Conservation (phyloP, 2,888 invertebrate genomes). For the Strigamia transsilvanica region DNA sequence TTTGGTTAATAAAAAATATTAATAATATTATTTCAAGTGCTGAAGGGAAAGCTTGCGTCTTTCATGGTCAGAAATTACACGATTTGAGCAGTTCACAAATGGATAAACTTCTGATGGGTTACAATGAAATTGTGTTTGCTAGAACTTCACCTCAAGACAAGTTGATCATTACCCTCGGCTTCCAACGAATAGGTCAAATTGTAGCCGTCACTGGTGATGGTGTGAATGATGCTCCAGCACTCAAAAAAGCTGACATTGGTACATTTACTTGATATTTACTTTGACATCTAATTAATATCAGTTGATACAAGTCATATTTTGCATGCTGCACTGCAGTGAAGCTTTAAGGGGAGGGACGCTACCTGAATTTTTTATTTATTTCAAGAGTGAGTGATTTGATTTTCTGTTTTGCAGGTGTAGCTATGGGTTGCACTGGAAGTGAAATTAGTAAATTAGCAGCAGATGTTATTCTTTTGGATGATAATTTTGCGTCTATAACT, state of each 20-base stretch:
- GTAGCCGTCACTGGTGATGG: slow-evolving; percentile 59
- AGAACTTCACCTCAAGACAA: slow-evolving; percentile 58
- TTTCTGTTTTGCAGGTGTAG: not conserved
- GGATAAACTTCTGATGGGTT: not conserved
- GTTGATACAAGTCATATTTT: too few relatives aligned
- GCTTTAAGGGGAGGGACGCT: too few relatives aligned
- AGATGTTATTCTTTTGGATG: slow-evolving; percentile 98
- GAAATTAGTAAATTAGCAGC: slow-evolving; percentile 91
- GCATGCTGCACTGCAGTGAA: too few relatives aligned
- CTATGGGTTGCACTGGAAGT: slow-evolving; percentile 65
- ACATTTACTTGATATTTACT: too few relatives aligned
- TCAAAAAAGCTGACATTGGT: slow-evolving; percentile 58
- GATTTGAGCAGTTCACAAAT: slow-evolving; percentile 62
- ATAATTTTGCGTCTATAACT: slow-evolving; percentile 98
- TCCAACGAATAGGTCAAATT: slow-evolving; percentile 52
- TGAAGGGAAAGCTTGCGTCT: slow-evolving; percentile 54
- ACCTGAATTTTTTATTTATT: slow-evolving; percentile 63
- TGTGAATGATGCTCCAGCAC: slow-evolving; percentile 58
- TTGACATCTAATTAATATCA: too few relatives aligned
- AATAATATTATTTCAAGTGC: not conserved
- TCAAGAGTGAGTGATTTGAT: slow-evolving; percentile 55
- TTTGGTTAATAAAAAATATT: too few relatives aligned
- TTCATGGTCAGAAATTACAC: slow-evolving; percentile 57
- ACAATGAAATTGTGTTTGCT: slow-evolving; percentile 55
- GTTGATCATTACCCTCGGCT: slow-evolving; percentile 57